Evolutionary conservation across 2,113 vertebrate species (phyloP).

Genomic region (Mirounga angustirostris): DNA sequence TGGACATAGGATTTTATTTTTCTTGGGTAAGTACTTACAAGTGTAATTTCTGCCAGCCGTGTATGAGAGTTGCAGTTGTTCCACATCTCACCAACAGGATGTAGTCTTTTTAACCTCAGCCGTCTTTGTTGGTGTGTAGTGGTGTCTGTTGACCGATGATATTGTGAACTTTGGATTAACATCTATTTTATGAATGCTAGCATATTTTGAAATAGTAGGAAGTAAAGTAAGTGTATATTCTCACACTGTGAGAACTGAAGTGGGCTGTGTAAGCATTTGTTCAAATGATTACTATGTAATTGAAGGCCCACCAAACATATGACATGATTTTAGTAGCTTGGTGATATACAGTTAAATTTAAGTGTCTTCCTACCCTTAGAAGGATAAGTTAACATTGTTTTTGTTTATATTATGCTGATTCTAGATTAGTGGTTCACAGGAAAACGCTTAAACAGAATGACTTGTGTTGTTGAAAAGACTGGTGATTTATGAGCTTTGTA

Average conservation of each 20-base stretch:
- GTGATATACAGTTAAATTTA: slow-evolving; percentile 20
- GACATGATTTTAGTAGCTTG: slow-evolving; percentile 28
- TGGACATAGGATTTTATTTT: slow-evolving; percentile 5
- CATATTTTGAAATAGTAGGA: background rate
- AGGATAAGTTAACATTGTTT: background rate
- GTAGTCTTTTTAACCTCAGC: slow-evolving; percentile 14
- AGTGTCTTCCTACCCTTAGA: background rate
- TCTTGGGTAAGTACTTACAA: background rate
- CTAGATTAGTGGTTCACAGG: background rate
- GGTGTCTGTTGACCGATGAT: background rate
- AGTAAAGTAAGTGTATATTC: slow-evolving; percentile 20
- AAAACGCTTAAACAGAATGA: slow-evolving; percentile 12
- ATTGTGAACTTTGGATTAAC: background rate
- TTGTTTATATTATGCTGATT: slow-evolving; percentile 54
- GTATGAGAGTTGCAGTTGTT: background rate
- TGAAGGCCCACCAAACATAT: background rate
- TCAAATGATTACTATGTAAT: background rate
- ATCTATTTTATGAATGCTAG: slow-evolving; percentile 42
- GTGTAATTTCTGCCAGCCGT: background rate
- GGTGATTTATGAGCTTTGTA: slow-evolving; percentile 3
- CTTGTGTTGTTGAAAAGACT: slow-evolving; percentile 22
- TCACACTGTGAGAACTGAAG: slow-evolving; percentile 19
- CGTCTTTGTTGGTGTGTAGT: background rate
- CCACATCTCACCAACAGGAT: background rate
- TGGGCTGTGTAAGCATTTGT: background rate